These are phyloP conservation scores for Paracanthobrama guichenoti DNA, from an alignment of 2,113 vertebrate genomes.

Conservation along the genomic window DNA sequence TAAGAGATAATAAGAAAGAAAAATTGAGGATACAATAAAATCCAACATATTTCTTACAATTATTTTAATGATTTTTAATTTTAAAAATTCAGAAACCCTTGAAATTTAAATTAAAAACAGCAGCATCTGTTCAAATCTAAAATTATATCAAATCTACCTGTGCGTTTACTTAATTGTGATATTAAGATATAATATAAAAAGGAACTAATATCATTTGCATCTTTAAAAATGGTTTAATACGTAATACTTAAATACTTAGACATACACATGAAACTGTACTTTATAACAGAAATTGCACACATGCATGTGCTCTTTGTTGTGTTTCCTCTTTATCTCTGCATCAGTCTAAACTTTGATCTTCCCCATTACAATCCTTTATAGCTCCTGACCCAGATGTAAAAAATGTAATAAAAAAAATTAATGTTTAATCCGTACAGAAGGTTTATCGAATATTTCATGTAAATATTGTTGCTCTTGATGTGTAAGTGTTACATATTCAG, in stretches of 20 bases:
- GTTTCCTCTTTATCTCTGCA: neutral
- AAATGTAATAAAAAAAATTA: neutral
- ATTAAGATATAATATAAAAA: neutral
- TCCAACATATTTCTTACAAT: neutral
- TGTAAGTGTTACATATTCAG: conserved; percentile 28
- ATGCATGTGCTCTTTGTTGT: neutral
- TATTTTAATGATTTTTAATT: neutral
- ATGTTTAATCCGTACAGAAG: conserved; percentile 35
- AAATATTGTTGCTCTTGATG: conserved; percentile 37
- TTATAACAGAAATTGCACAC: neutral
- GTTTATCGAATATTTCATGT: conserved; percentile 37
- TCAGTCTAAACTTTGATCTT: neutral
- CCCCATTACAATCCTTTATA: neutral
- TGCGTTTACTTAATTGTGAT: neutral
- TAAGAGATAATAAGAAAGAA: neutral
- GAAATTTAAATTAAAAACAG: too few relatives aligned
- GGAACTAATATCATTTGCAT: neutral
- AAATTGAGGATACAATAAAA: neutral
- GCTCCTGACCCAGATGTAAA: neutral
- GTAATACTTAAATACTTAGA: neutral
- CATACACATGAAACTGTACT: neutral
- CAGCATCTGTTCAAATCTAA: neutral
- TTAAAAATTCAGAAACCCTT: too few relatives aligned
- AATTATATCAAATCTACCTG: neutral
- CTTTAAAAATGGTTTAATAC: neutral